Evolutionary conservation across 2,113 vertebrate genomes (phyloP), one percentile per base, ranked within the genome.

Genomic region (Bagarius yarrelli): DNA sequence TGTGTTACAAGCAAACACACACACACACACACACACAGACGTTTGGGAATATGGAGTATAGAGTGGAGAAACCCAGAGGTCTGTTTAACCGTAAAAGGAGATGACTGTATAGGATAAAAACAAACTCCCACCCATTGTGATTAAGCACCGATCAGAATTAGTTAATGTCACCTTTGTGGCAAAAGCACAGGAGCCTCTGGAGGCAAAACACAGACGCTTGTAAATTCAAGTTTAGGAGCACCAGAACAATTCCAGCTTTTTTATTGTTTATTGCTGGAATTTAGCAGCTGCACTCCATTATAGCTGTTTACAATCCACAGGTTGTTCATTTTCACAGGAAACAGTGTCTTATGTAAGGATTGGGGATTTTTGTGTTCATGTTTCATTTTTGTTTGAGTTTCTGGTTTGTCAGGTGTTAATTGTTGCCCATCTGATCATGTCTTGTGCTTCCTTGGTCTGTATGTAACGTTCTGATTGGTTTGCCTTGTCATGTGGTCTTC

Each of bases 11-110:
- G 34, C 71, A 55, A 21, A 66, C 32, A 36, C 32, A 66, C 19
- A 66, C 66, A 69, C 63, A 64, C 30, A n/a, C 66, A 52, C 15
- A 71, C 44, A 47, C 21, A 30, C n/a, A 30, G 9, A 50, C 13
- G 76, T 87, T 86, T 84, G 85, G 86, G 83, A 82, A 82, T 80
- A 89, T 85, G 87, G 78, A 47, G 6, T 8, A 67, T n/a, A 64
- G 84, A 85, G 83, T 85, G 87, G 86, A 80, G 90, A 85, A 91
- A 90, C 79, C 86, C 86, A 89, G 83, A 80, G 81, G 84, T 89
- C 86, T 50, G 83, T 85, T 87, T 91, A 71, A 81, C 93, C 93
- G 85, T 93, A 93, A 87, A 93, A 92, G 93, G 92, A 90, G 81
- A 76, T 59, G 64, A 75, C 16, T 64, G 19, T 69, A 47, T 1